phyloP scores from a whole-genome alignment of 2,888 invertebrate species.

The Maniola hyperantus region DNA sequence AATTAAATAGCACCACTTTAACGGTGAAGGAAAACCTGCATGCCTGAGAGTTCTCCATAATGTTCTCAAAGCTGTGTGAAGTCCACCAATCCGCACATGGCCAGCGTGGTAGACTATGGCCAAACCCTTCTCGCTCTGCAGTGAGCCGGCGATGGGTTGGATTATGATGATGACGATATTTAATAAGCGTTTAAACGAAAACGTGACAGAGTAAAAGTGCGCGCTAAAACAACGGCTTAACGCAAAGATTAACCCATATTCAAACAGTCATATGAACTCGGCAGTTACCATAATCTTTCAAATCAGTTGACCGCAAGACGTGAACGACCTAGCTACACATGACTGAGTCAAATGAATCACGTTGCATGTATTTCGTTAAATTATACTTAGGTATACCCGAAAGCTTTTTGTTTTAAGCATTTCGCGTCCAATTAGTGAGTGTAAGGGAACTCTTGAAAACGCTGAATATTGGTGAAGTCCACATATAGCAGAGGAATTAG shows the following conservation, averaged over 20 bases:
- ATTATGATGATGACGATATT: too few relatives aligned
- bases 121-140: too few relatives aligned
- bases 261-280: slow-evolving; percentile 13
- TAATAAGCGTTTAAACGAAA: neutral
- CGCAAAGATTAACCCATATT: slow-evolving; percentile 23
- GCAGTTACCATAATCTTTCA: slow-evolving; percentile 31
- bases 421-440: slow-evolving; percentile 17
- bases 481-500: neutral
- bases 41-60: too few relatives aligned
- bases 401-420: slow-evolving; percentile 27
- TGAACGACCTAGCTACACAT: slow-evolving; percentile 49
- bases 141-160: too few relatives aligned
- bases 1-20: too few relatives aligned
- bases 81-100: too few relatives aligned
- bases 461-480: neutral
- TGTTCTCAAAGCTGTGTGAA: too few relatives aligned
- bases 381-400: slow-evolving; percentile 32
- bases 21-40: too few relatives aligned
- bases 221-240: slow-evolving; percentile 10
- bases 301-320: slow-evolving; percentile 54
- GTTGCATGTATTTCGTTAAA: slow-evolving; percentile 41
- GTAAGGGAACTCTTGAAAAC: neutral
- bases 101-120: too few relatives aligned
- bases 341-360: slow-evolving; percentile 42
- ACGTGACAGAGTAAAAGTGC: slow-evolving; percentile 13